phyloP scores from a whole-genome alignment of 2,888 invertebrate species.

The Junonia oenone region DNA sequence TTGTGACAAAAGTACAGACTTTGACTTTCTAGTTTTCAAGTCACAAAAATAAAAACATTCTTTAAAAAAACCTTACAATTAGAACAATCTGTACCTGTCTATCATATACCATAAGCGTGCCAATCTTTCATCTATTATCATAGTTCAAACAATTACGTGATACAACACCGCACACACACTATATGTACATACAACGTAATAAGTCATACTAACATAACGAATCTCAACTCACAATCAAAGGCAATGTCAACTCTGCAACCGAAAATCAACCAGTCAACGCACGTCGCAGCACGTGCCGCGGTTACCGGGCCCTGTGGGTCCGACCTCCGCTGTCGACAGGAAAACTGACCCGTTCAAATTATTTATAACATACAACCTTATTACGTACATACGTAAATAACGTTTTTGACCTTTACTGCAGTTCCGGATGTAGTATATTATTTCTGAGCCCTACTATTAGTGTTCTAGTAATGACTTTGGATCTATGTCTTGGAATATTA shows the following conservation, averaged over 20 bases:
- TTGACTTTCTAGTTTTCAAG: too few species aligned
- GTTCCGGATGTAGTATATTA: too few species aligned
- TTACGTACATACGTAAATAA: neutral
- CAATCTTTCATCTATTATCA: neutral
- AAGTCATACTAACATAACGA: neutral
- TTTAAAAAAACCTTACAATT: too few species aligned
- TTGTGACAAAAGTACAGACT: too few species aligned
- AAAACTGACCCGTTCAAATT: neutral
- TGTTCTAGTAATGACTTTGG: too few species aligned
- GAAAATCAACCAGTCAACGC: neutral
- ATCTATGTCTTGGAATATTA: too few species aligned
- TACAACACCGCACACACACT: too few species aligned
- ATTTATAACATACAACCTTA: neutral
- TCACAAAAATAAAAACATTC: neutral
- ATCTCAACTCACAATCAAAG: neutral
- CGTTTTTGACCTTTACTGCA: neutral
- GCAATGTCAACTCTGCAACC: neutral
- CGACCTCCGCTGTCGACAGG: neutral
- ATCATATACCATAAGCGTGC: neutral
- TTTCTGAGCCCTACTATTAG: too few species aligned
- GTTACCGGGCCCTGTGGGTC: conserved; percentile 2
- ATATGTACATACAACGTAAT: neutral
- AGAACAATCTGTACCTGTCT: too few species aligned
- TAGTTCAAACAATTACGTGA: neutral
- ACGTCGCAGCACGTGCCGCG: conserved; percentile 12